Percentiles rank a stretch among this genome's conserved stretches.
phyloP scores from a whole-genome alignment of 1,140 invertebrate species.

The Drosophila ambigua region DNA sequence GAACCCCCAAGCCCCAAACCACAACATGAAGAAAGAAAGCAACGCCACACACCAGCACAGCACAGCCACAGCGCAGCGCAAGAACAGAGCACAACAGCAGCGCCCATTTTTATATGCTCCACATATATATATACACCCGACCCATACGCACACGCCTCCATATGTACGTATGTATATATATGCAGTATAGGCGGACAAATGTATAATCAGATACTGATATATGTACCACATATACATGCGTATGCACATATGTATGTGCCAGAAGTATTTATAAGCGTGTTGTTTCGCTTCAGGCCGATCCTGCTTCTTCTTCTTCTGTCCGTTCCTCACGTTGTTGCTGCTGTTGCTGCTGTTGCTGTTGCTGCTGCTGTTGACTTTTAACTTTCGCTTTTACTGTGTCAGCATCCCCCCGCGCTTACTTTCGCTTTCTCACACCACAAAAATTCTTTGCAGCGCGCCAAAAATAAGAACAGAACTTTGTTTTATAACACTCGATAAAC shows the following conservation, averaged over 20 bases:
- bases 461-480: slow-evolving; percentile 45
- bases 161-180: slow-evolving; percentile 21
- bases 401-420: slow-evolving; percentile 46
- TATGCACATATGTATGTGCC: slow-evolving; percentile 58
- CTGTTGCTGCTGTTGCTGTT: slow-evolving; percentile 3
- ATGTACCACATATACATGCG: slow-evolving; percentile 46
- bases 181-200: slow-evolving; percentile 55
- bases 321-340: background rate
- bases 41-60: slow-evolving; percentile 26
- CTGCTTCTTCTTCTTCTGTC: slow-evolving; percentile 33
- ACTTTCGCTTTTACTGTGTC: slow-evolving; percentile 57
- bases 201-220: slow-evolving; percentile 79
- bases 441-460: slow-evolving; percentile 52
- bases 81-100: background rate
- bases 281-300: slow-evolving; percentile 46
- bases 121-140: slow-evolving; percentile 16
- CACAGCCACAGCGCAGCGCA: slow-evolving; percentile 12
- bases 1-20: background rate
- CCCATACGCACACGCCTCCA: background rate
- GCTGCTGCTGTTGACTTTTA: slow-evolving; percentile 46
- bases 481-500: slow-evolving; percentile 16
- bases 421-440: slow-evolving; percentile 46
- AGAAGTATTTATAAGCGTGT: slow-evolving; percentile 76
- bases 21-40: slow-evolving; percentile 11
- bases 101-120: slow-evolving; percentile 54